Evolutionary conservation across 2,113 vertebrate genomes (phyloP), one percentile per base, ranked within the genome.

Genomic region (Apteryx owenii): DNA sequence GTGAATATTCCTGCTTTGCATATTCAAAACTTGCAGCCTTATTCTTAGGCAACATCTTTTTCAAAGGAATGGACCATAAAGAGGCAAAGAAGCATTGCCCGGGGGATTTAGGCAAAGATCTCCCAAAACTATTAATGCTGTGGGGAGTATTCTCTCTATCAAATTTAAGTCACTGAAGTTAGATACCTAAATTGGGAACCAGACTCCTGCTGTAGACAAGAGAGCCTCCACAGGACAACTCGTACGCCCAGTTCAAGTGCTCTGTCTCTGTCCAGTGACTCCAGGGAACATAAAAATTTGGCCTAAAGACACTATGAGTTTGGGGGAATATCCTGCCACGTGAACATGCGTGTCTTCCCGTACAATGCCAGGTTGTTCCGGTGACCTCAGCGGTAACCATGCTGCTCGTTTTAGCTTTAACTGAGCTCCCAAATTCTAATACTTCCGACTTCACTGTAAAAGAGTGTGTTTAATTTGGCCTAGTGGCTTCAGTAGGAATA

Each of bases 11-110:
- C 94, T 94, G 65, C 71, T 98, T 96, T 97, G 95, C 96, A 97
- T 98, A 97, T 97, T 98, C 95, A 97, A 77, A 97, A 96, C 78
- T 95, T 83, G 76, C 95, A 94, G 93, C 62, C 87, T 82, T 94
- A 86, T 97, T 95, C 95, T 92, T 83, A 65, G 51, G 90, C 92
- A 91, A 95, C 79, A 50, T 96, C 88, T 90, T 97, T 73, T 92
- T 91, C 72, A 95, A 94, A 93, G 68, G 88, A 80, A 91, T 28
- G 89, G 89, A 66, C 78, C 46, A 50, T 36, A 56, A 81, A 95
- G 86, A 96, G 70, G 93, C 65, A 90, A 95, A 94, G 84, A 69
- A 81, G 64, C 66, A 36, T 87, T 71, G 72, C 85, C 82, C 29
- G 7, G 60, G 81, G 95, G 93, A 96, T 97, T 97, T 95, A 94